Evolutionary conservation across 2,888 invertebrate genomes (phyloP).

Genomic region (Acronicta alni): DNA sequence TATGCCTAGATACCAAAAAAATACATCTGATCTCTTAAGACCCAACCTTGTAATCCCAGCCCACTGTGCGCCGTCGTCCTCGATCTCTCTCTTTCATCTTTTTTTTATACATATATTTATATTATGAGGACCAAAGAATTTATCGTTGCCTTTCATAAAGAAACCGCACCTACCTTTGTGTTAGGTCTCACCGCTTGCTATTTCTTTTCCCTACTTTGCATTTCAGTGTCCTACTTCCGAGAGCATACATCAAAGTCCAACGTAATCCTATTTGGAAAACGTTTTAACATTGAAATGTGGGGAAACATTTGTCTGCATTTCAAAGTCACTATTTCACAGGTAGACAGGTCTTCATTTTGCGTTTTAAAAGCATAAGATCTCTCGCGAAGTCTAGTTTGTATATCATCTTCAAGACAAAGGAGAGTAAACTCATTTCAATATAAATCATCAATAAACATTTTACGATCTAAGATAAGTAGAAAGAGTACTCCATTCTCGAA

Average conservation of each 20-base stretch:
- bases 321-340: constrained; percentile 5
- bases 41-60: no score
- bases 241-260: constrained; percentile 41
- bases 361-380: not conserved
- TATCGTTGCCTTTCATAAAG: not conserved
- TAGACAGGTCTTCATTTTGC: constrained; percentile 7
- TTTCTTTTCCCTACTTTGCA: constrained; percentile 35
- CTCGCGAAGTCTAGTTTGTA: constrained; percentile 18
- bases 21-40: no score
- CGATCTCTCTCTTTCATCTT: not conserved
- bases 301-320: constrained; percentile 21
- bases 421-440: constrained; percentile 30
- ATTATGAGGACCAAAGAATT: not conserved
- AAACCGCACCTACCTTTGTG: constrained; percentile 9
- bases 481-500: constrained; percentile 13
- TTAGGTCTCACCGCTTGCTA: constrained; percentile 25
- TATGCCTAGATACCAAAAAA: no score
- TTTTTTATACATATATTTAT: not conserved
- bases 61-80: not conserved
- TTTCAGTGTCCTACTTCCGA: constrained; percentile 44
- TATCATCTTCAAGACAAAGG: constrained; percentile 12
- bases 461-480: constrained; percentile 30
- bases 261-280: constrained; percentile 45
- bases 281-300: constrained; percentile 29
- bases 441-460: constrained; percentile 39